These are phyloP conservation scores for Exocentrus adspersus DNA, from an alignment of 2,888 invertebrate genomes.

Conservation along the genomic window DNA sequence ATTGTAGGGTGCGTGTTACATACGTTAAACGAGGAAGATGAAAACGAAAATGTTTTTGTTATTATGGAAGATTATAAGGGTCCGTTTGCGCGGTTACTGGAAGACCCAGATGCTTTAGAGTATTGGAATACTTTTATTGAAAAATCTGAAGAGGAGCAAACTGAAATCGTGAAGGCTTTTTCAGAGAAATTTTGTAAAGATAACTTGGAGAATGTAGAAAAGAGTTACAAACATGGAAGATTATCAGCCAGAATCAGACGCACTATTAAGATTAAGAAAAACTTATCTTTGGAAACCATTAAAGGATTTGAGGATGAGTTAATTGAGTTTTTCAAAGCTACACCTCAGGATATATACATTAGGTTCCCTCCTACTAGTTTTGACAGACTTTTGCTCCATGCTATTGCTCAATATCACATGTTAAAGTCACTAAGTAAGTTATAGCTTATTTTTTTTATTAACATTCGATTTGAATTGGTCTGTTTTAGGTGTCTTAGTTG, in stretches of 20 bases:
- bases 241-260: conserved; percentile 54
- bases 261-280: conserved; percentile 54
- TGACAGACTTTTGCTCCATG: conserved; percentile 56
- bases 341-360: conserved; percentile 49
- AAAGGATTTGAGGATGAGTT: conserved; percentile 51
- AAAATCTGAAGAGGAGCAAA: conserved; percentile 56
- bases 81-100: conserved; percentile 52
- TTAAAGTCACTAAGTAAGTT: conserved; percentile 54
- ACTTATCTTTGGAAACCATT: conserved; percentile 51
- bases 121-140: conserved; percentile 56
- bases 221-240: conserved; percentile 39
- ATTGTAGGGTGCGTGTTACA: conserved; percentile 50
- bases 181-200: conserved; percentile 35
- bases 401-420: conserved; percentile 57
- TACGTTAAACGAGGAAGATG: conserved; percentile 54
- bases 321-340: conserved; percentile 50
- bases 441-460: neutral
- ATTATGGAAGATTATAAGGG: conserved; percentile 53
- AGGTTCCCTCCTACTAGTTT: conserved; percentile 53
- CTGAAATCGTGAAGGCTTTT: conserved; percentile 42
- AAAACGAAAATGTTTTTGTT: conserved; percentile 43
- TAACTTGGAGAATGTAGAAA: conserved; percentile 22
- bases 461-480: no score
- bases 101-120: conserved; percentile 51
- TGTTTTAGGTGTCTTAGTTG: conserved; percentile 38